Evolutionary conservation across 2,113 vertebrate genomes (phyloP).

Genomic region (Mesoclemmys tuberculata): DNA sequence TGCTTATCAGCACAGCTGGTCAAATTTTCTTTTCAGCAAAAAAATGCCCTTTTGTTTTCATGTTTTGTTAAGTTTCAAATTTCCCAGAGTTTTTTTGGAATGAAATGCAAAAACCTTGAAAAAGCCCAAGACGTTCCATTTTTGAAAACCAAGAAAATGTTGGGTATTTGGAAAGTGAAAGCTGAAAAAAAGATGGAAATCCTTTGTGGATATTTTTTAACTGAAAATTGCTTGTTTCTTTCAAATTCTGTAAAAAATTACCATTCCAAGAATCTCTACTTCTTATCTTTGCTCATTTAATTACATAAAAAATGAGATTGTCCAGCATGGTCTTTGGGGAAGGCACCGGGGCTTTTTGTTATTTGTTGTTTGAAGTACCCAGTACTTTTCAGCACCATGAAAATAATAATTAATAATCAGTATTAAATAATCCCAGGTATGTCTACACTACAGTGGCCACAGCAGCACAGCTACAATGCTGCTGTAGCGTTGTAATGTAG

Average conservation of each 20-base stretch:
- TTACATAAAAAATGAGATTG: neutral
- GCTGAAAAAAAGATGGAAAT: neutral
- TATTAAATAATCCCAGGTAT: neutral
- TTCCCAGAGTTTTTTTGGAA: too few species aligned
- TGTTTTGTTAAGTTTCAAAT: too few species aligned
- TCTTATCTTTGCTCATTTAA: neutral
- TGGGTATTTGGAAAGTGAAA: too few species aligned
- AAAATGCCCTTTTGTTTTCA: too few species aligned
- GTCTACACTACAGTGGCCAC: too few species aligned
- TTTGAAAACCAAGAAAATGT: neutral
- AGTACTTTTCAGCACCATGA: neutral
- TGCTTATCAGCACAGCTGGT: neutral
- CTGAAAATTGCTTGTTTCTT: neutral
- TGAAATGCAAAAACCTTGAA: neutral
- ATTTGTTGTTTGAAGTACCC: neutral
- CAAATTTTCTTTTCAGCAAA: neutral
- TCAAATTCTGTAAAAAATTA: neutral
- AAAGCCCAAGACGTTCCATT: neutral
- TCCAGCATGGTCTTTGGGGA: neutral
- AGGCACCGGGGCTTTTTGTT: neutral
- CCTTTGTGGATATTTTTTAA: too few species aligned
- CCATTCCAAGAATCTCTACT: neutral
- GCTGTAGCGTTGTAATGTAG: too few species aligned
- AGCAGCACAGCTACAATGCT: too few species aligned
- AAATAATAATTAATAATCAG: neutral